These are phyloP conservation scores for Drosophila bunnanda DNA, from an alignment of 2,888 invertebrate species.

Conservation along the genomic window DNA sequence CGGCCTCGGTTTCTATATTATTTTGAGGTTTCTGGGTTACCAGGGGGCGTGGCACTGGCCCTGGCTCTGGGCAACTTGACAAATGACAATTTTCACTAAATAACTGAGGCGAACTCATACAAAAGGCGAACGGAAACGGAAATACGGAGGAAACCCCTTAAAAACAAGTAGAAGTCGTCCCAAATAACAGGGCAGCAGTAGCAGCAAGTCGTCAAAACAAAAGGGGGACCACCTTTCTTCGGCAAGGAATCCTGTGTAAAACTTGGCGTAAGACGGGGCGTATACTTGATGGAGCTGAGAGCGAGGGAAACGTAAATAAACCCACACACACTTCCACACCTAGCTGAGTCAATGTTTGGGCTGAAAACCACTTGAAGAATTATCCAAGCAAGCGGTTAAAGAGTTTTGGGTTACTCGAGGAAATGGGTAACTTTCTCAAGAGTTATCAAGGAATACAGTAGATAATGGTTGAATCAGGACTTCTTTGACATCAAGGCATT, in stretches of 20 bases:
- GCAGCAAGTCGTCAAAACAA: slow-evolving; percentile 33
- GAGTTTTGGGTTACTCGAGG: slow-evolving; percentile 14
- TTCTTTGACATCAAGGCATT: neutral
- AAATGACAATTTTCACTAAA: slow-evolving; percentile 60
- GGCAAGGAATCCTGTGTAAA: slow-evolving; percentile 3
- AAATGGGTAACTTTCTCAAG: slow-evolving; percentile 10
- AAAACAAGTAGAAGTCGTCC: slow-evolving; percentile 27
- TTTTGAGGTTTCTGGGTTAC: slow-evolving; percentile 41
- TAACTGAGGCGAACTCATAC: slow-evolving; percentile 29
- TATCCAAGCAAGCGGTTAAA: slow-evolving; percentile 21
- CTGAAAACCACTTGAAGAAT: slow-evolving; percentile 20
- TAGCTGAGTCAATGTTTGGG: slow-evolving; percentile 11
- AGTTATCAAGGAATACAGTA: neutral
- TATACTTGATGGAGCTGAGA: slow-evolving; percentile 23
- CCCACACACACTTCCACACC: slow-evolving; percentile 10
- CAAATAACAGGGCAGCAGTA: slow-evolving; percentile 41
- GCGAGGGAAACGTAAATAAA: slow-evolving; percentile 13
- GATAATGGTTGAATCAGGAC: neutral
- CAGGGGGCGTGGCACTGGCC: slow-evolving; percentile 23
- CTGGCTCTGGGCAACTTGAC: slow-evolving; percentile 43
- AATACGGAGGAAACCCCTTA: slow-evolving; percentile 12
- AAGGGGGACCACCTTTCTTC: slow-evolving; percentile 1
- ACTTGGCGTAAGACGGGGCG: slow-evolving; percentile 22
- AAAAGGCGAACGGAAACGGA: slow-evolving; percentile 21
- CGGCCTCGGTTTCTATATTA: slow-evolving; percentile 9